Evolutionary conservation across 2,888 invertebrate species (phyloP).

Genomic region (Ochlodes sylvanus): DNA sequence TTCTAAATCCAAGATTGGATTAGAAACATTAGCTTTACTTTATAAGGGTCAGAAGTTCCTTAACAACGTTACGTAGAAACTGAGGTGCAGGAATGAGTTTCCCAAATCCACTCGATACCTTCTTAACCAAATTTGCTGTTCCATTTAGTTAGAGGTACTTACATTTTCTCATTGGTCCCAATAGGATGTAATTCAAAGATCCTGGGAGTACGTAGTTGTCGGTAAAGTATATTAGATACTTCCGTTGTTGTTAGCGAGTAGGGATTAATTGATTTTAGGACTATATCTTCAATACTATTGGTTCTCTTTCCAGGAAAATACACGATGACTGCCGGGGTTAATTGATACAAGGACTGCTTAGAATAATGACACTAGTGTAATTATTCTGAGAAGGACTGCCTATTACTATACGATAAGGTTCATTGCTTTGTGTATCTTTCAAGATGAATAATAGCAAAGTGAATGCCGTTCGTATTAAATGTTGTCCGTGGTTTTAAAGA

Average conservation of each 20-base stretch:
- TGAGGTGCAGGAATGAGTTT: slow-evolving; percentile 40
- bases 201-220: slow-evolving; percentile 14
- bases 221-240: slow-evolving; percentile 15
- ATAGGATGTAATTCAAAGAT: slow-evolving; percentile 39
- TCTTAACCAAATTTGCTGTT: slow-evolving; percentile 56
- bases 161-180: slow-evolving; percentile 46
- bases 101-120: slow-evolving; percentile 54
- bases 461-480: too few relatives aligned
- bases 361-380: too few relatives aligned
- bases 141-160: slow-evolving; percentile 43
- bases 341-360: too few relatives aligned
- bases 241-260: not conserved
- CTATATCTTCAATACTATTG: not conserved
- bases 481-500: too few relatives aligned
- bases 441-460: too few relatives aligned
- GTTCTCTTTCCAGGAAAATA: too few relatives aligned
- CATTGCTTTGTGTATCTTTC: too few relatives aligned
- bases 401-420: too few relatives aligned
- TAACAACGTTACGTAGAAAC: slow-evolving; percentile 60
- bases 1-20: slow-evolving; percentile 16
- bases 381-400: too few relatives aligned
- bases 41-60: slow-evolving; percentile 46
- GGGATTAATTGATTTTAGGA: slow-evolving; percentile 1
- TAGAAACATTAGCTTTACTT: slow-evolving; percentile 20
- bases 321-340: too few relatives aligned